Evolutionary conservation across 2,797 vertebrate species (phyloP).

Genomic region (Holocentrus rufus): DNA sequence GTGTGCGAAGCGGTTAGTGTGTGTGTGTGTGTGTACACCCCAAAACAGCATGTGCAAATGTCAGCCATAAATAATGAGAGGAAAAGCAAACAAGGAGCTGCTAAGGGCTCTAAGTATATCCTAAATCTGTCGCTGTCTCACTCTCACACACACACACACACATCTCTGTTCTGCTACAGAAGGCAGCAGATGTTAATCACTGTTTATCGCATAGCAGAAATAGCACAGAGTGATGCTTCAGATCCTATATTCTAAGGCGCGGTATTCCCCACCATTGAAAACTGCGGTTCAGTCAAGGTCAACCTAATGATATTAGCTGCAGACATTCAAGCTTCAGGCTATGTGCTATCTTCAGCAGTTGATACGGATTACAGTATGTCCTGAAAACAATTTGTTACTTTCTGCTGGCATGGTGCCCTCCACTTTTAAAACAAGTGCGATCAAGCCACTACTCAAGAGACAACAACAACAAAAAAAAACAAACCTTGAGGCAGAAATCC

Average conservation of each 20-base stretch:
- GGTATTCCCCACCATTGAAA: neutral
- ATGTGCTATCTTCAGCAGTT: neutral
- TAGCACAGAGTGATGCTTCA: neutral
- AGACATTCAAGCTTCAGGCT: neutral
- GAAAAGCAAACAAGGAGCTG: slow-evolving; percentile 30
- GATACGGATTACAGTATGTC: neutral
- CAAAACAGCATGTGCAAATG: slow-evolving; percentile 3
- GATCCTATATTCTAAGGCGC: neutral
- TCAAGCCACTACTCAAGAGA: slow-evolving; percentile 2
- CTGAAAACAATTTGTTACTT: neutral
- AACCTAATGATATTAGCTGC: neutral
- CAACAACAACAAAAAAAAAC: neutral
- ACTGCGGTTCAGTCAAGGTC: neutral
- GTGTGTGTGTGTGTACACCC: neutral
- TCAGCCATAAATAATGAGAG: slow-evolving; percentile 32
- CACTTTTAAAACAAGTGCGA: slow-evolving; percentile 6
- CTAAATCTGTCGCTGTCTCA: slow-evolving; percentile 8
- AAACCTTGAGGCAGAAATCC: neutral
- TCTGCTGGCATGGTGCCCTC: neutral
- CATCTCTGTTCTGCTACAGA: slow-evolving; percentile 8
- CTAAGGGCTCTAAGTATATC: slow-evolving; percentile 9
- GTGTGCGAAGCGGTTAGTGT: slow-evolving; percentile 8
- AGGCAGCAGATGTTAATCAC: slow-evolving; percentile 32
- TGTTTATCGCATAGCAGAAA: slow-evolving; percentile 35
- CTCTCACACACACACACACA: slow-evolving; percentile 12